Base-by-base conservation (phyloP, 2,888 invertebrate genomes). In the Xestia ashworthii region DNA sequence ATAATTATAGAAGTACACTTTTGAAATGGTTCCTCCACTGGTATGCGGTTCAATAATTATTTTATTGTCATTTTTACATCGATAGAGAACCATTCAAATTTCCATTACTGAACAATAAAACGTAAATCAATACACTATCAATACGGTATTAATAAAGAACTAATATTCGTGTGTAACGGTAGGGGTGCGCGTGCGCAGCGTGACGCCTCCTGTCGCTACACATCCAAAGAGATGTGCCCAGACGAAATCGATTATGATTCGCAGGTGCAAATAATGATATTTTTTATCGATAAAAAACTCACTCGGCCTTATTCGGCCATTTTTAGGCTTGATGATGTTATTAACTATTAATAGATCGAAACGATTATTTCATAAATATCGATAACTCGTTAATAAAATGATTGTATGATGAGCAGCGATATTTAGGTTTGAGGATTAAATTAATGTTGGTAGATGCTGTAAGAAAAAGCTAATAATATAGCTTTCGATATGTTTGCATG, bases 241-340 rank as follows among this genome's bases (percentile, higher is more conserved):
- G 85, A 88, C 80, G 80, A 92, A 95, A 95, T 95, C 94, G 93
- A 94, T 95, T 94, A 93, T 89, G 91, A 93, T 93, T 95, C 89
- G 95, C 95, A 95, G 95, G 95, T 96, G 96, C 95, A 95, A 96
- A 95, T 93, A 94, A 93, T 91, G 89, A 91, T 89, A 90, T 92
- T 91, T 91, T 90, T 90, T 84, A 86, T 88, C 80, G 83, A 92
- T 89, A 92, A 89, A 90, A 89, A 90, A 90, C 83, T 78, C 80
- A 87, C 80, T 90, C 93, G 8, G n/a, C 91, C 80, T 86, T 89
- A 90, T 91, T 90, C 85, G 86, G 83, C 78, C 58, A 81, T 85
- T 89, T 87, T 85, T 81, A 82, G 68, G 71, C 77, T 83, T 90
- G 89, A 93, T 91, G 91, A 93, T 91, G 91, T 92, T 91, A 93